Evolutionary conservation across 2,888 invertebrate species (phyloP).

Genomic region (Pollenia amentaria): DNA sequence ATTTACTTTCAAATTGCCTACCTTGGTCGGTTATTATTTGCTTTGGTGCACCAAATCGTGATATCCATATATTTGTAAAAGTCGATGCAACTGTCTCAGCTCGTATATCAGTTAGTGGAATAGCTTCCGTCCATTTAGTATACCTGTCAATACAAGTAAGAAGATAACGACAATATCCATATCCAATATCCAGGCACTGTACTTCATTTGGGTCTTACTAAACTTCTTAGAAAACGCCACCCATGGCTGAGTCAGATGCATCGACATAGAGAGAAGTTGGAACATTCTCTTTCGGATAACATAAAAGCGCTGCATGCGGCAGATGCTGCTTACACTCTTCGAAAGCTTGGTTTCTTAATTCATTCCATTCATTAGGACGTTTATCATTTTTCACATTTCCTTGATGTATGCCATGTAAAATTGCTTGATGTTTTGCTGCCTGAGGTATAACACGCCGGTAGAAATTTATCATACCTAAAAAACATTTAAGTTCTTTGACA

Average conservation of each 20-base stretch:
- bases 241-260: conserved; percentile 36
- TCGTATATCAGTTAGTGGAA: conserved; percentile 32
- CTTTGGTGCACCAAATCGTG: conserved; percentile 33
- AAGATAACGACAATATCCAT: conserved; percentile 48
- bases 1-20: conserved; percentile 33
- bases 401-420: too few species aligned
- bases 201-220: background rate
- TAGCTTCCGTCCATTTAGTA: conserved; percentile 35
- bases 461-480: too few species aligned
- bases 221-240: conserved; percentile 31
- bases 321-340: conserved; percentile 10
- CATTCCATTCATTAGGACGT: too few species aligned
- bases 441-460: too few species aligned
- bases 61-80: conserved; percentile 35
- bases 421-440: too few species aligned
- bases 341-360: background rate
- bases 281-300: background rate
- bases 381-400: too few species aligned
- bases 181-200: conserved; percentile 28
- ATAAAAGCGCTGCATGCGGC: background rate
- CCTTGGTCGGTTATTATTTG: conserved; percentile 25
- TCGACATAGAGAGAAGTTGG: conserved; percentile 2
- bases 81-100: conserved; percentile 37
- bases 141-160: conserved; percentile 35
- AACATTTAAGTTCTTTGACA: too few species aligned